phyloP scores from a whole-genome alignment of 2,888 invertebrate species.

The Microctonus aethiopoides region DNA sequence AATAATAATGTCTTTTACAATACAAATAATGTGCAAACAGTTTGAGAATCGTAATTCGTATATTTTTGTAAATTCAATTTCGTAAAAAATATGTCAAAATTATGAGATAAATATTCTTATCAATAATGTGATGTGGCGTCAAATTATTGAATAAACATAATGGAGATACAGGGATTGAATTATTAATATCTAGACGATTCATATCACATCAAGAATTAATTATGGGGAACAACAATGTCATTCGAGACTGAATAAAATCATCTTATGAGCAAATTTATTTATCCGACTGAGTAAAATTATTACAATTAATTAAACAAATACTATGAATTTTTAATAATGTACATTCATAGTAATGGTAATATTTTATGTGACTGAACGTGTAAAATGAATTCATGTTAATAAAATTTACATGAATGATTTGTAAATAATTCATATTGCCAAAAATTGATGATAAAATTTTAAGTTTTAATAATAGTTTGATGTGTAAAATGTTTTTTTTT shows the following conservation, averaged over 20 bases:
- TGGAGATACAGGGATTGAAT: conserved; percentile 59
- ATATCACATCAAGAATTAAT: conserved; percentile 26
- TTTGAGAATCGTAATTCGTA: neutral
- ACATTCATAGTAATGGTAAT: too few relatives aligned
- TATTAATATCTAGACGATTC: conserved; percentile 63
- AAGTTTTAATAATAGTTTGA: neutral
- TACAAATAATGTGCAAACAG: neutral
- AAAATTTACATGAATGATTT: neutral
- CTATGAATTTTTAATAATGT: too few relatives aligned
- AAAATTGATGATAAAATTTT: neutral
- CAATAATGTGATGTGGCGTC: conserved; percentile 32
- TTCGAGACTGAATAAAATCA: conserved; percentile 28
- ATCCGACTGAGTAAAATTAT: neutral
- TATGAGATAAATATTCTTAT: conserved; percentile 1
- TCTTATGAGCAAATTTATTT: conserved; percentile 27
- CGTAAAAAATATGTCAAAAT: too few relatives aligned
- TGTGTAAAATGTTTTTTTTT: conserved; percentile 12
- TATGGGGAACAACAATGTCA: conserved; percentile 26
- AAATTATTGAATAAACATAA: conserved; percentile 25
- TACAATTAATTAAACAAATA: too few relatives aligned
- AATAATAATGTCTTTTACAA: neutral
- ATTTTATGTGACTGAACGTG: neutral
- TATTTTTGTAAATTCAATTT: too few relatives aligned
- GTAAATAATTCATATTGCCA: conserved; percentile 3
- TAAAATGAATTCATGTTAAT: conserved; percentile 1